These are phyloP conservation scores for Monomorium pharaonis DNA, from an alignment of 1,140 invertebrate genomes.

Conservation along the genomic window DNA sequence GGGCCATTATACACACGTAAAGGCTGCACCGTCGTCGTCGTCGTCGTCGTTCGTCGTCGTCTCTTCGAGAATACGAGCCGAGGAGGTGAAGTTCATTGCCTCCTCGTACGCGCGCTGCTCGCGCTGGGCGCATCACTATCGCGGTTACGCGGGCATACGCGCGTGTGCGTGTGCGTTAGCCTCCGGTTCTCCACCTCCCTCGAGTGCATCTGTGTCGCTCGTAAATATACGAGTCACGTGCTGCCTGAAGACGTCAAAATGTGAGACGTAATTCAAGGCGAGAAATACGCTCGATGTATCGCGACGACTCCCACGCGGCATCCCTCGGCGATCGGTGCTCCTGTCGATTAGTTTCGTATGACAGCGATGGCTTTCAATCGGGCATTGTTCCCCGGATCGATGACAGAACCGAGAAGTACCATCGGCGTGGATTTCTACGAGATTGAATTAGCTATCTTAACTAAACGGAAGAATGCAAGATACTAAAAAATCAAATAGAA, in stretches of 20 bases:
- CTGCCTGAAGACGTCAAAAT: slow-evolving; percentile 79
- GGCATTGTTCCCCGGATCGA: slow-evolving; percentile 42
- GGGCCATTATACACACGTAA: slow-evolving; percentile 84
- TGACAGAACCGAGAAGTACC: background rate
- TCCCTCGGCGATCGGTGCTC: slow-evolving; percentile 20
- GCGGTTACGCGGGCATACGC: slow-evolving; percentile 63
- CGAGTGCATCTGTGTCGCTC: slow-evolving; percentile 75
- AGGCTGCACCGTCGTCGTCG: slow-evolving; percentile 75
- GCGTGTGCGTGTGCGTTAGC: slow-evolving; percentile 48
- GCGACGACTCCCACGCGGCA: slow-evolving; percentile 63
- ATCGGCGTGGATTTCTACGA: slow-evolving; percentile 6
- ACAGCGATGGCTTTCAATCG: slow-evolving; percentile 47
- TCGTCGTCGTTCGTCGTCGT: slow-evolving; percentile 59
- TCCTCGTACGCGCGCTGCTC: slow-evolving; percentile 72
- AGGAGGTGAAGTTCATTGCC: slow-evolving; percentile 85
- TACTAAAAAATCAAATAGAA: background rate
- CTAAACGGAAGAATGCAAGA: background rate
- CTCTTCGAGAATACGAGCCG: slow-evolving; percentile 65
- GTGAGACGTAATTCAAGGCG: slow-evolving; percentile 72
- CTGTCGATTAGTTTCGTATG: slow-evolving; percentile 8
- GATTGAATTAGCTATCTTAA: background rate
- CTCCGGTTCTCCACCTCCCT: background rate
- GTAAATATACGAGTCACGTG: slow-evolving; percentile 84
- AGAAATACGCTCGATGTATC: slow-evolving; percentile 53
- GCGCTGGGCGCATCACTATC: slow-evolving; percentile 54